Evolutionary conservation across 2,113 vertebrate genomes (phyloP), one percentile per base, ranked within the genome.

Genomic region (Corvus hawaiiensis): DNA sequence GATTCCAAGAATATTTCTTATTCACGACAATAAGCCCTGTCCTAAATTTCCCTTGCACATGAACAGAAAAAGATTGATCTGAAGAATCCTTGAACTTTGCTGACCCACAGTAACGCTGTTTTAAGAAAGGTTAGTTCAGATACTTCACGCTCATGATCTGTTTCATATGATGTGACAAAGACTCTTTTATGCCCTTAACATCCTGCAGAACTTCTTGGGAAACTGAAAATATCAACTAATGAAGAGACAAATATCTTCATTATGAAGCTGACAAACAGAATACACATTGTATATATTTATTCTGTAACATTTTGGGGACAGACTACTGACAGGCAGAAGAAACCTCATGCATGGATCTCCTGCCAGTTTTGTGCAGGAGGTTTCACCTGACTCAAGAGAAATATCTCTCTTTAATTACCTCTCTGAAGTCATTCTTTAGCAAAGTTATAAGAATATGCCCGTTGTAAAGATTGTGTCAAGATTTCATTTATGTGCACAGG

Each of bases 1-100:
- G 64, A 92, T 73, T 95, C 91, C 78, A 95, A 97, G 97, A 96
- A 95, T 86, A 96, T 91, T 93, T 96, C 94, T 95, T 92, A 96
- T 93, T 89, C 88, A 85, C n/a, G 19, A 91, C 63, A 92, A 82
- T 84, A 78, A 96, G 85, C 79, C 49, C 74, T 90, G 94, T 59
- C 95, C 82, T 83, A 67, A 96, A 97, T 95, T 94, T 84, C 44
- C 68, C 58, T 51, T 80, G 23, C 30, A 55, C 69, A 55, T 10
- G 66, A 95, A 78, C 13, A 37, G 62, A 19, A 93, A 86, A 55
- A 66, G 37, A 78, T 72, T 30, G 67, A 68, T 66, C 77, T 78
- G 78, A 77, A 84, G 88, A 69, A 77, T 75, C 89, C 46, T 89
- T 92, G 90, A 87, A 94, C 94, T 97, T 76, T 63, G 35, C 48